Conservation (phyloP, 1,140 invertebrate genomes). For the Zaprionus vittiger region DNA sequence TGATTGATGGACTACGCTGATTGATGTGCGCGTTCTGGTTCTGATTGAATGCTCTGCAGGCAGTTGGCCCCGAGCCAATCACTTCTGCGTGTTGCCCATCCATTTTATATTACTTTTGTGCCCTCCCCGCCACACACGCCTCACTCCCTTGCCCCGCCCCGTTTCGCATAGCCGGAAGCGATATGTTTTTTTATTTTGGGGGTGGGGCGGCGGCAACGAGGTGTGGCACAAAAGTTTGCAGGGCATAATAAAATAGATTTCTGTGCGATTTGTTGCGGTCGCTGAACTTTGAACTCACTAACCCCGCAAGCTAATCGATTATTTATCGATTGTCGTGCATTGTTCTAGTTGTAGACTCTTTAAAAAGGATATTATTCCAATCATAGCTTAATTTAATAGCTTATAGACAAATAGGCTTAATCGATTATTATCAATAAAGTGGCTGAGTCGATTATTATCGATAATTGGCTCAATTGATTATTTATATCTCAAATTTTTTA, state of each 20-base stretch:
- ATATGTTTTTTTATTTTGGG: neutral
- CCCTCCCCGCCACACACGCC: neutral
- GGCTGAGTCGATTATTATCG: neutral
- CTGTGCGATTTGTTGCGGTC: neutral
- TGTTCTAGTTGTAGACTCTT: neutral
- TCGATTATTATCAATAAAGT: neutral
- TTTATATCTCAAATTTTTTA: too few species aligned
- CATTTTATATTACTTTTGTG: constrained; percentile 11
- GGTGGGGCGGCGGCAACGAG: neutral
- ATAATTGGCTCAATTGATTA: neutral
- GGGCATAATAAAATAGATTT: neutral
- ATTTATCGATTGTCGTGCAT: neutral
- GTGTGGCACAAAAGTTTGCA: neutral
- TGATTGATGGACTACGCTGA: constrained; percentile 55
- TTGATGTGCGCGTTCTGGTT: constrained; percentile 47
- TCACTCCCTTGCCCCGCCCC: neutral
- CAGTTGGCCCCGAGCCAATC: constrained; percentile 8
- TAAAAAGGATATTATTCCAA: neutral
- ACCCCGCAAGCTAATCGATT: neutral
- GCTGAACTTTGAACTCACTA: neutral
- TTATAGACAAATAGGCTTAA: neutral
- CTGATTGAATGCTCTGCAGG: constrained; percentile 27
- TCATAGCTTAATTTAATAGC: neutral
- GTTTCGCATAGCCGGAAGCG: neutral
- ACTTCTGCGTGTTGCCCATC: neutral